Conservation (phyloP, 2,797 vertebrate genomes). For the Rhinoraja longicauda region DNA sequence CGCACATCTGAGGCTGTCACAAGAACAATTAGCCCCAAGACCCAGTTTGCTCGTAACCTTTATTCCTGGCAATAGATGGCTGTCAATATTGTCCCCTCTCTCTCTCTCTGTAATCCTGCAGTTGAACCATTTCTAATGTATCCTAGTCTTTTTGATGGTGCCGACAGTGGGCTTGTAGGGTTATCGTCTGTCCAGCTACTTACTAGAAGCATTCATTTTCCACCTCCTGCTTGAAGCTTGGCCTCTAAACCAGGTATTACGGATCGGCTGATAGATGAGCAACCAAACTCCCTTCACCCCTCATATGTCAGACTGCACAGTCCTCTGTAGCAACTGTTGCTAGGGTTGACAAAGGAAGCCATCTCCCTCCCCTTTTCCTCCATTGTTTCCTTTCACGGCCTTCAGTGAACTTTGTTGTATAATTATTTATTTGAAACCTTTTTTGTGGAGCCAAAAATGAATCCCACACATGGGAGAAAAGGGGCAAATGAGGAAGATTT, state of each 20-base stretch:
- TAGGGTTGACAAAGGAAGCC: conserved; percentile 22
- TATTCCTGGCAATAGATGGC: background rate
- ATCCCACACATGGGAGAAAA: too few species aligned
- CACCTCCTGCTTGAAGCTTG: background rate
- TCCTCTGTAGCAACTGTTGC: conserved; percentile 22
- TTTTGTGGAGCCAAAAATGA: too few species aligned
- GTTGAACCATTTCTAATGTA: background rate
- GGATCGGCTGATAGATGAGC: background rate
- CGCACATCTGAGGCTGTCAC: conserved; percentile 1
- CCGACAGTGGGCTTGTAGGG: background rate
- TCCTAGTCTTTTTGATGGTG: background rate
- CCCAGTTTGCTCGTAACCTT: background rate
- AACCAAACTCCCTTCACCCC: background rate
- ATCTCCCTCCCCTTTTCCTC: background rate
- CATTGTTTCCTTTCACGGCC: background rate
- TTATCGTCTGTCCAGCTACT: background rate
- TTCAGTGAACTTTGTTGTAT: background rate
- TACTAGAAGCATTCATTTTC: conserved; percentile 28
- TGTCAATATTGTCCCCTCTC: background rate
- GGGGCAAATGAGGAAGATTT: background rate
- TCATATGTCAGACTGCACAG: background rate
- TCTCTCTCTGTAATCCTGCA: background rate
- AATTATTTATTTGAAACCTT: background rate
- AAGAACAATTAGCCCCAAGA: too few species aligned
- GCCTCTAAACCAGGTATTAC: background rate